Evolutionary conservation across 1,140 invertebrate species (phyloP), one percentile per base, ranked within the genome.

Genomic region (Trichonephila clavata): DNA sequence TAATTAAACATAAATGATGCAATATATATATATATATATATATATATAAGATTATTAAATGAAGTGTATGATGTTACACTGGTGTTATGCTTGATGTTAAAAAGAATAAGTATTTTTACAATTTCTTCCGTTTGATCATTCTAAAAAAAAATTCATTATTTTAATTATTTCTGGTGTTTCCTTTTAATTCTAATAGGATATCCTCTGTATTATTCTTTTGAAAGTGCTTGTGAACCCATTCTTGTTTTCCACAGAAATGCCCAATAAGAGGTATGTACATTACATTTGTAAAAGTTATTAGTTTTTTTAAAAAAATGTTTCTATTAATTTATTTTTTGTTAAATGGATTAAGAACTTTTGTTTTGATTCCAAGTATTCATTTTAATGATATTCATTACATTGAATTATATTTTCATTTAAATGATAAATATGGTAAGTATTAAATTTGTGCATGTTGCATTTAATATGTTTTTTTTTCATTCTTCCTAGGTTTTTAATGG

Each of bases 181-280:
- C 21, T 83, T 83, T 20, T 50, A 8, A 68, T 68, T 59, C n/a
- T 61, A 84, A 50, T 50, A 92, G 90, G 81, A 92, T 50, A 84
- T 92, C n/a, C 24, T 92, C 21, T 92, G 90, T 60, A 50, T 61
- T 43, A 43, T 59, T 16, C 90, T 92, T 16, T 50, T 92, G n/a
- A 92, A 84, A n/a, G 43, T 92, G n/a, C 81, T 92, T 57, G 60
- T 92, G 60, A 63, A 86, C 57, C 81, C 90, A 77, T 92, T 84
- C 84, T 57, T 92, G 50, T 83, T 92, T 60, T 20, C 77, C 8
- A 92, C 27, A 3, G 90, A 92, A 84, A 92, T 57, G 39, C 61
- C 80, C 2, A 65, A 87, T 32, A 92, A 92, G 60, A 83, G 81
- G 90, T 92, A 92, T 32, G 32, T 13, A 59, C 57, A 10, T 7